Base-by-base conservation (phyloP, 2,113 vertebrate species). In the Festucalex cinctus region DNA sequence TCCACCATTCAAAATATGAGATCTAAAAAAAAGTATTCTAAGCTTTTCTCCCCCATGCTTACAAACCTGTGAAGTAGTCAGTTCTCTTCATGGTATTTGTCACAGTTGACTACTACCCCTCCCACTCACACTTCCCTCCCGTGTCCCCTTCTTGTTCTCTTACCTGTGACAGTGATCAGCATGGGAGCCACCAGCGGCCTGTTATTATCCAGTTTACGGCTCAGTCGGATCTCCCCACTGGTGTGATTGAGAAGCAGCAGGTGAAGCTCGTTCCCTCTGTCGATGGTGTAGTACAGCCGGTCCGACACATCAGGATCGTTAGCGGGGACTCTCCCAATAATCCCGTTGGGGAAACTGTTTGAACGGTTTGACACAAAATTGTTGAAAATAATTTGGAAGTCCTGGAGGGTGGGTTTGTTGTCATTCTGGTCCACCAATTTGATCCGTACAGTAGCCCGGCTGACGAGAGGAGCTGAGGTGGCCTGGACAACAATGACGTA, bases 351-450 rank as follows among this genome's bases (percentile, higher is more conserved):
- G 69, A 99, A 99, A 67, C 95, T 99, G 77, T 98, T 98, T 41
- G 97, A 98, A 4, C 92, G 96, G 80, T 98, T 99, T 39, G 97
- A 98, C 12, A 98, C 93, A 0, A 99, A 99, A 88, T 99, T 99
- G 86, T 99, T 99, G 90, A 99, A 99, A 49, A 99, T 94, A 41
- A 99, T 99, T 90, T 99, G 96, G 82, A 99, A 99, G 85, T 97
- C 95, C 83, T 94, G 93, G 66, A 99, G 90, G 69, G 95, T 84
- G 2, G 97, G 97, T 32, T 91, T 91, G 76, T 99, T 99, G 90
- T 99, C 97, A 0, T 99, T 99, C 91, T 99, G 96, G 90, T 99
- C 97, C 70, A 98, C 88, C 35, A 99, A 85, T 58, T 92, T 90
- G 79, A 99, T 93, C 1, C 95, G 93, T 22, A 98, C 93, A 0